phyloP scores from a whole-genome alignment of 2,888 invertebrate genomes.

The Drosophila bunnanda region DNA sequence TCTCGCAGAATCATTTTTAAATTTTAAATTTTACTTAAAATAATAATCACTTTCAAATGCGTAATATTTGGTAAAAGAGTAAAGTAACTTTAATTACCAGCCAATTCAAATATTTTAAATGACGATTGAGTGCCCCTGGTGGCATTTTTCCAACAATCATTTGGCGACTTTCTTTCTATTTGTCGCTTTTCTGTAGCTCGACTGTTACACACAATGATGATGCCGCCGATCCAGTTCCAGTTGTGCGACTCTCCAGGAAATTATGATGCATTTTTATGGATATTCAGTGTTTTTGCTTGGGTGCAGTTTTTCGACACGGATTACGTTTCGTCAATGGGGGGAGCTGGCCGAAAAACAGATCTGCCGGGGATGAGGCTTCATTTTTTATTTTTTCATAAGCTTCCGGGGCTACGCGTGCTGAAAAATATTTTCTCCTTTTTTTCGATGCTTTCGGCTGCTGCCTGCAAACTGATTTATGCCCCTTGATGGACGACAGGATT shows the following conservation, averaged over 20 bases:
- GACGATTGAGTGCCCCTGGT: constrained; percentile 44
- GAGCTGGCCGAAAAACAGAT: constrained; percentile 19
- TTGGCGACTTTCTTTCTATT: constrained; percentile 13
- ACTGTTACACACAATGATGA: constrained; percentile 29
- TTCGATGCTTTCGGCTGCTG: constrained; percentile 40
- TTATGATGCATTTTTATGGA: constrained; percentile 85
- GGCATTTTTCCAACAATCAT: constrained; percentile 7
- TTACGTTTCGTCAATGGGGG: constrained; percentile 68
- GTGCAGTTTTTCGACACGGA: constrained; percentile 61
- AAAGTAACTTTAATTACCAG: no score
- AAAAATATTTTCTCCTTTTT: constrained; percentile 32
- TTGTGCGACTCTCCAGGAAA: constrained; percentile 68
- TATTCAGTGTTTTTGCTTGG: constrained; percentile 83
- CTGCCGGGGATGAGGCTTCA: constrained; percentile 26
- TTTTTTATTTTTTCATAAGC: constrained; percentile 61
- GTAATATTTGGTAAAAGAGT: no score
- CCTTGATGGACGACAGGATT: constrained; percentile 78
- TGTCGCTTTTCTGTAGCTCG: constrained; percentile 9
- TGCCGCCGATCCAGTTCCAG: constrained; percentile 61
- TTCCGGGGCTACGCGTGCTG: constrained; percentile 63
- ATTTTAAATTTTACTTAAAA: no score
- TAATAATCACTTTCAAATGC: no score
- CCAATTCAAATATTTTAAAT: background rate
- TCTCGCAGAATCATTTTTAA: no score
- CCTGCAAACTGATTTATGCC: constrained; percentile 83